Base-by-base conservation (phyloP, 2,113 vertebrate species). In the Esox niger region DNA sequence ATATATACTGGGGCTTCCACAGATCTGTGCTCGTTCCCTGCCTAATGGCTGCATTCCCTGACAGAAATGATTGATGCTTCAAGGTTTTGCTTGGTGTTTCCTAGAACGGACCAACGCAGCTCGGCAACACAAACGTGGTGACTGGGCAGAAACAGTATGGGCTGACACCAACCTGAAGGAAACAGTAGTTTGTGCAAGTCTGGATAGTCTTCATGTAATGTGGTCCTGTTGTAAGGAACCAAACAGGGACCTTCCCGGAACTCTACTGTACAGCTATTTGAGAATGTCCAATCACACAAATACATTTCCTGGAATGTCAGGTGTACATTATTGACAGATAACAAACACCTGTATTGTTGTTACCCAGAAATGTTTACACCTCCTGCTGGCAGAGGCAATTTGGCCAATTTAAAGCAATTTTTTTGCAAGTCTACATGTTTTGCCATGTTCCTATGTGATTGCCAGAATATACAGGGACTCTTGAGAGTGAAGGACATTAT, bases 131-230 rank as follows among this genome's bases (percentile, higher is more conserved):
- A 21, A 38, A 46, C 66, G 29, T 30, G 23, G 47, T 31, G 23
- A 25, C 4, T 27, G 43, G 32, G 4, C 26, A 26, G 3, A 38
- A 30, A 35, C 20, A 49, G 4, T 25, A 10, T 32, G 47, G 62
- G 29, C 23, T 5, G 46, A 70, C 10, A 61, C 6, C 66, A 32
- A 43, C 29, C 26, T 38, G 58, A 26, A 23, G 15, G 23, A 17
- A 43, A n/a, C n/a, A 2, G 27, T 70, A 11, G n/a, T 21, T 29
- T 17, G 38, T n/a, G 26, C 6, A 10, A 67, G 63, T 74, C 68
- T 73, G 59, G 72, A 62, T 26, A 71, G 62, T 69, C 64, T 75
- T 57, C 52, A 31, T 68, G 46, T 68, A 62, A 27, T 62, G 17
- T 55, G 31, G 55, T 23, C 20, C 46, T 31, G 46, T 47, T 43